A percentile compares a stretch with the other conserved stretches of the same genome.
These are phyloP conservation scores for Drosophila phalerata DNA, from an alignment of 2,888 invertebrate genomes.

Conservation along the genomic window DNA sequence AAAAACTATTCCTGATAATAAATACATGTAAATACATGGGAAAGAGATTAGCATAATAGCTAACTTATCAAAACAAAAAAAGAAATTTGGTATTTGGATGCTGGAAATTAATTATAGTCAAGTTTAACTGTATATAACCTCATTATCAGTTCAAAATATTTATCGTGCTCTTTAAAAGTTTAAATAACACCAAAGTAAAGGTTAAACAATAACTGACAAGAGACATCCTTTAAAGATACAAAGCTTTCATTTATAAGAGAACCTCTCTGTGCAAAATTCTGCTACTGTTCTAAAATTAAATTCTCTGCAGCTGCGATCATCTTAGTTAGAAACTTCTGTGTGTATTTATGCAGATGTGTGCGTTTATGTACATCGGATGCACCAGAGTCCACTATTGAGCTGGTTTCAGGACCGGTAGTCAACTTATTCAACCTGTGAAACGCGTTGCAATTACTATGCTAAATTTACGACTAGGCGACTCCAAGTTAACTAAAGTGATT, in stretches of 20 bases:
- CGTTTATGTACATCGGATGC: constrained; percentile 20
- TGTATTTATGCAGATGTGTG: constrained; percentile 1
- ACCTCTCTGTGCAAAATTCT: not conserved
- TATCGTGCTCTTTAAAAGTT: not conserved
- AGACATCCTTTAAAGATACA: no score
- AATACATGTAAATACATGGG: not conserved
- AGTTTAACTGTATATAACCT: not conserved
- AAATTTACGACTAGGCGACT: constrained; percentile 40
- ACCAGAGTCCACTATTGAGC: constrained; percentile 30
- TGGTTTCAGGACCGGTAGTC: constrained; percentile 34
- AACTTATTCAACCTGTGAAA: constrained; percentile 27
- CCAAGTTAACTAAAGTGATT: constrained; percentile 14
- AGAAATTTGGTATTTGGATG: not conserved
- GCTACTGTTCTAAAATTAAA: not conserved
- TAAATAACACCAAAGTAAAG: not conserved
- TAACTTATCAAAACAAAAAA: not conserved
- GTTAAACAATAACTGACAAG: no score
- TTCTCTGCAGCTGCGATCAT: not conserved
- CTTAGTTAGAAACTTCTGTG: constrained; percentile 1
- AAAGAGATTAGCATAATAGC: not conserved
- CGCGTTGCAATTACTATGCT: constrained; percentile 51
- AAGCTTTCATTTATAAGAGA: no score
- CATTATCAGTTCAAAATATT: not conserved
- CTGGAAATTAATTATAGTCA: not conserved
- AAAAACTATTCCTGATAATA: not conserved